Evolutionary conservation across 37 sponge, comb jelly and placozoan species (phyloP).

Genomic region (Ephydatia muelleri): DNA sequence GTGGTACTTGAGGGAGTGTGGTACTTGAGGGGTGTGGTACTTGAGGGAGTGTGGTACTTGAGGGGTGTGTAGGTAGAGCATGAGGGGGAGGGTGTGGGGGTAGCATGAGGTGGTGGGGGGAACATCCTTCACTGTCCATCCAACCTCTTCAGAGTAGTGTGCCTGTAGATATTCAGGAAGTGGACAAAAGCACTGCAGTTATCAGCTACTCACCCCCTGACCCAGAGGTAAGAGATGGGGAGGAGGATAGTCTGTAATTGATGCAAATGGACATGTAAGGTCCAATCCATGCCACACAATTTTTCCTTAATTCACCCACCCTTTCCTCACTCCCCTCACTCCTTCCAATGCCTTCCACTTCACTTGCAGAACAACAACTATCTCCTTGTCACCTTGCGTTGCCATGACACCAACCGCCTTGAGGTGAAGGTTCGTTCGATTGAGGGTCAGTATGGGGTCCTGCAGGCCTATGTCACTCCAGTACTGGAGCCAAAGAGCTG

Average conservation of each 20-base stretch:
- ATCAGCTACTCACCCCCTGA: slow-evolving; percentile 92
- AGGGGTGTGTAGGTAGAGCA: too few species aligned
- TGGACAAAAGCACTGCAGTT: slow-evolving; percentile 94
- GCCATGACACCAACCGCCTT: slow-evolving; percentile 82
- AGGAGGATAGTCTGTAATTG: not conserved
- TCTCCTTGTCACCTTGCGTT: slow-evolving; percentile 95
- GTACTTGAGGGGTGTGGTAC: too few species aligned
- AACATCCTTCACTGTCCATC: not conserved
- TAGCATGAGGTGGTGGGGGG: too few species aligned
- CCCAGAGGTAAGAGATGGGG: slow-evolving; percentile 51
- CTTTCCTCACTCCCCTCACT: not conserved
- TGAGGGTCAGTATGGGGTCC: slow-evolving; percentile 92
- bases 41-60: too few species aligned
- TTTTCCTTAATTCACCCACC: not conserved
- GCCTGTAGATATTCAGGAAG: slow-evolving; percentile 94
- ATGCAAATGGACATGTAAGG: not conserved
- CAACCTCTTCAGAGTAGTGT: slow-evolving; percentile 88
- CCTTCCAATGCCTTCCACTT: not conserved
- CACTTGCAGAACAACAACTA: slow-evolving; percentile 70
- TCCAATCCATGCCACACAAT: not conserved
- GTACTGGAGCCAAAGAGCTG: slow-evolving; percentile 90
- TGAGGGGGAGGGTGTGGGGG: too few species aligned
- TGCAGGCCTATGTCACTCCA: slow-evolving; percentile 94
- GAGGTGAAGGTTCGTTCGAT: slow-evolving; percentile 94
- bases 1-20: too few species aligned